phyloP scores from a whole-genome alignment of 1,140 invertebrate genomes.

The Ceratina calcarata region DNA sequence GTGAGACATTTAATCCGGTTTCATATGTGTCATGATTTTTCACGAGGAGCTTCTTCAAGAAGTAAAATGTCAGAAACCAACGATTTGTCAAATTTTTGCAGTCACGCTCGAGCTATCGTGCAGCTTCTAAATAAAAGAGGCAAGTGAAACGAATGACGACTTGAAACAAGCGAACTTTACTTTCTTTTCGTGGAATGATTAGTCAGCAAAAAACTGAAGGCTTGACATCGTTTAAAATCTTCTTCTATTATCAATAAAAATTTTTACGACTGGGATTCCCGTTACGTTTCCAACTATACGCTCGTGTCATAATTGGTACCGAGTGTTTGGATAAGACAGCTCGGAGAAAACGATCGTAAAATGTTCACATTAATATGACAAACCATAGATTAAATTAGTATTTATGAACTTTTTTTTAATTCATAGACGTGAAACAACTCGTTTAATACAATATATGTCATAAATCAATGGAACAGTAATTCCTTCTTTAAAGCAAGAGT shows the following conservation, averaged over 20 bases:
- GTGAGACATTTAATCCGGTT: too few species aligned
- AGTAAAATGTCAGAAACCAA: background rate
- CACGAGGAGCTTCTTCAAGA: background rate
- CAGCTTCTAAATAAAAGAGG: background rate
- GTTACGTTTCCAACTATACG: too few species aligned
- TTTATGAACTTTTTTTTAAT: slow-evolving; percentile 14
- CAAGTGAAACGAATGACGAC: background rate
- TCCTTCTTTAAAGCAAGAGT: background rate
- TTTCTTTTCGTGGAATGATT: background rate
- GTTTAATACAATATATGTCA: too few species aligned
- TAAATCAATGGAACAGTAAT: background rate
- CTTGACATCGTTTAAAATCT: background rate
- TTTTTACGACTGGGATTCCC: background rate
- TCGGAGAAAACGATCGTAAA: background rate
- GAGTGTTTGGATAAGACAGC: background rate
- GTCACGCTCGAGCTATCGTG: background rate
- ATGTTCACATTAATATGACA: background rate
- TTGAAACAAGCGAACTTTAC: background rate
- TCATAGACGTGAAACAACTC: too few species aligned
- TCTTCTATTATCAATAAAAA: background rate
- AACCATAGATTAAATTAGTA: background rate
- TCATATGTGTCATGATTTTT: too few species aligned
- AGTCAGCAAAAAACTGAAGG: slow-evolving; percentile 2
- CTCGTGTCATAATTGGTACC: background rate
- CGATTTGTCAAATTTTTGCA: background rate